Conservation (phyloP, 1,140 invertebrate species). For the Augochlora pura region DNA sequence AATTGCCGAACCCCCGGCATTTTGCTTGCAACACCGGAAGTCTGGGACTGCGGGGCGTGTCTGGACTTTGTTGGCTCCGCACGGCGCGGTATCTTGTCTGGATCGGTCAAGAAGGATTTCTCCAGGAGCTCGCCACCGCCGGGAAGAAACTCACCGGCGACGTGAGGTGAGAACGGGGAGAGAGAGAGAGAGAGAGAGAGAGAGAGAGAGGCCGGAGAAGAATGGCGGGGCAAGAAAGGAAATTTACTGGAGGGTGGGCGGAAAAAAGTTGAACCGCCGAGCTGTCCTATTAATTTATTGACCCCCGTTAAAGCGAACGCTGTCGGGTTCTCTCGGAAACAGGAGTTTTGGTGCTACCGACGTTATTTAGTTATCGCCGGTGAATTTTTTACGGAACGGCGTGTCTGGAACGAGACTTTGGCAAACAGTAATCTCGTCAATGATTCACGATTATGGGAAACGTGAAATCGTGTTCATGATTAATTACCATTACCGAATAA, state of each 20-base stretch:
- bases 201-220: not conserved
- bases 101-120: conserved; percentile 55
- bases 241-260: not conserved
- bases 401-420: too few relatives aligned
- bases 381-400: too few relatives aligned
- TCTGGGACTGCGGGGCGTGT: conserved; percentile 35
- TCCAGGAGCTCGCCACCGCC: not conserved
- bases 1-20: conserved; percentile 62
- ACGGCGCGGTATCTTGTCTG: conserved; percentile 52
- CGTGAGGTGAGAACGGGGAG: not conserved
- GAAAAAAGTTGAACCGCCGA: not conserved
- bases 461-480: too few relatives aligned
- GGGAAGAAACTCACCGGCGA: not conserved
- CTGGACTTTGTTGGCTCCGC: conserved; percentile 56
- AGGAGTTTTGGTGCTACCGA: not conserved
- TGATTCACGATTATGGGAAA: too few relatives aligned
- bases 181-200: too few relatives aligned
- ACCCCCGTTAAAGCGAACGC: not conserved
- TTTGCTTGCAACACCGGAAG: conserved; percentile 50
- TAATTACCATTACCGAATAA: too few relatives aligned
- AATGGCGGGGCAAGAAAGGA: not conserved
- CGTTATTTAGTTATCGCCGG: not conserved
- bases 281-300: not conserved
- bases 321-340: not conserved
- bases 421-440: too few relatives aligned